Evolutionary conservation across 2,113 vertebrate species (phyloP), one percentile per base, ranked within the genome.

Genomic region (Xiphias gladius): DNA sequence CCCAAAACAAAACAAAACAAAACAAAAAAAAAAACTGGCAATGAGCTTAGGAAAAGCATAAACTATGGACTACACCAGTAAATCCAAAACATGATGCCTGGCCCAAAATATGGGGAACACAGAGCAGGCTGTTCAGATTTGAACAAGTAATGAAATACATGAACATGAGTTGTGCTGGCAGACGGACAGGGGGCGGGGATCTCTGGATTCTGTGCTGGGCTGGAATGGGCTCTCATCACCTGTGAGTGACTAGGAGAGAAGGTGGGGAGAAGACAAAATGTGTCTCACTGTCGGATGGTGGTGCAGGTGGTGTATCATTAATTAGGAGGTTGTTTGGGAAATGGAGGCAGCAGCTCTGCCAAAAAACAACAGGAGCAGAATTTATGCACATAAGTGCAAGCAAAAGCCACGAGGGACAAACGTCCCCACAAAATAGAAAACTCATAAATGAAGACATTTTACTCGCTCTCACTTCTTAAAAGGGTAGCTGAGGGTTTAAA

Each of bases 1-100:
- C n/a, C n/a, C 2, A 35, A 48, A 64, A n/a, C n/a, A n/a, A n/a
- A n/a, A n/a, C n/a, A n/a, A n/a, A n/a, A n/a, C n/a, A n/a, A n/a
- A n/a, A n/a, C n/a, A n/a, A n/a, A n/a, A n/a, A n/a, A n/a, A n/a
- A n/a, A n/a, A n/a, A n/a, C n/a, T n/a, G n/a, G 14, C 9, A 83
- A 77, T 7, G 43, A 76, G 39, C 24, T 30, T 41, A 74, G 82
- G 37, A 73, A 77, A 72, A 81, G 43, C 62, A 82, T 26, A 12
- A 64, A 50, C 32, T 30, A 52, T 65, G 63, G 50, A 55, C 70
- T 28, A 24, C 30, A 35, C 57, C 19, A 10, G 37, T 6, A 2
- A 11, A 8, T 75, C 19, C 28, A 26, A 39, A 43, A 57, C 2
- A 13, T 55, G 35, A 26, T 16, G 12, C 52, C 14, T n/a, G 48